Base-by-base conservation (phyloP, 2,888 invertebrate genomes). In the Tinea trinotella region DNA sequence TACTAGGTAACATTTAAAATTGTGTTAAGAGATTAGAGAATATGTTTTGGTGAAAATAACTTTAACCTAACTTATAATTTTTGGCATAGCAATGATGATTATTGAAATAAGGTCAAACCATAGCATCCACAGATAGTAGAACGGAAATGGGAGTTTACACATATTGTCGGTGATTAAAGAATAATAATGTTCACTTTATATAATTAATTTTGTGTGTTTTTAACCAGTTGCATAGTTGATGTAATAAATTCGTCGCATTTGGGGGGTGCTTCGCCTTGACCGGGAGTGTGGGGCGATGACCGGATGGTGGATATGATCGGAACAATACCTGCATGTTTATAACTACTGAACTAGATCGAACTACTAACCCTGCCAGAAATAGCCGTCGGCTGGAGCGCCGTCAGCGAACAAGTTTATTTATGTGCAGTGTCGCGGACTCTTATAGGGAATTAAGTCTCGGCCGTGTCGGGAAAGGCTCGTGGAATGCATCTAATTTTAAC, bases 401-500 rank as follows among this genome's bases (percentile, higher is more conserved):
- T 53, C 30, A 17, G 53, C 24, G 15, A 53, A 36, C 35, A 13
- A 54, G 53, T 48, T n/a, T 57, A 55, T 50, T 57, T 52, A 24
- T 35, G 54, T 15, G 35, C 13, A 18, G 44, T 35, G 54, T 15
- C 17, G 72, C 71, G 64, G 72, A 75, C 71, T 71, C 71, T 71
- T 70, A 71, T 73, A 66, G 64, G 66, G 70, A 65, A 65, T 67
- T 59, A 66, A 65, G 66, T 67, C 52, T 67, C 52, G 13, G 65
- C 73, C 63, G 65, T 6, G 48, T 17, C 36, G 52, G 20, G 40
- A 55, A 34, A 79, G 79, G 77, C 77, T 75, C 79, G 70, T 54
- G 83, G 84, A 79, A 85, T 83, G 84, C 82, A 82, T 83, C 82
- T 85, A 83, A 84, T 84, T 84, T 84, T 84, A 81, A 74, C 82